phyloP scores from a whole-genome alignment of 2,797 vertebrate genomes.

The Sebastes minor region DNA sequence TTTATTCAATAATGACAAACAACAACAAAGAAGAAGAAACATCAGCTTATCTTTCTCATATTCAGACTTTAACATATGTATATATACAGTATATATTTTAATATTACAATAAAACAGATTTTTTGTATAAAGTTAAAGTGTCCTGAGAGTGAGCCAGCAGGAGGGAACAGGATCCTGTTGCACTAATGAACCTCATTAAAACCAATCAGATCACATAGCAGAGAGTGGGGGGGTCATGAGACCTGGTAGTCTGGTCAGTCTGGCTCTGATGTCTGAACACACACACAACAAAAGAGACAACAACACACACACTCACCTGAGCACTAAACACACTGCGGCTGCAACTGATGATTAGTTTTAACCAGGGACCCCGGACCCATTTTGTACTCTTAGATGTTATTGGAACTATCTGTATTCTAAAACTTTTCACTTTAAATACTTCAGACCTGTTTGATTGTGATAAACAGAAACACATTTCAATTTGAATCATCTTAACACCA shows the following conservation, averaged over 20 bases:
- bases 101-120: background rate
- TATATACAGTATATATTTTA: background rate
- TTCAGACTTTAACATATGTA: background rate
- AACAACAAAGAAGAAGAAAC: background rate
- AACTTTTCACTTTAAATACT: too few species aligned
- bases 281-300: background rate
- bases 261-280: background rate
- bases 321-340: background rate
- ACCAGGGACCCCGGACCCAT: accelerated
- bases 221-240: constrained; percentile 1
- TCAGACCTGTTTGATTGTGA: too few species aligned
- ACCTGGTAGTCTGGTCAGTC: constrained; percentile 6
- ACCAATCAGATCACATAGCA: constrained; percentile 31
- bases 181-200: constrained; percentile 5
- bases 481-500: too few species aligned
- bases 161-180: constrained; percentile 2
- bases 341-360: too few species aligned
- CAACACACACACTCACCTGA: background rate
- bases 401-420: too few species aligned
- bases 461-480: too few species aligned
- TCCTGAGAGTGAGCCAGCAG: background rate
- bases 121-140: background rate
- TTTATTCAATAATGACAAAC: background rate
- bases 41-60: background rate
- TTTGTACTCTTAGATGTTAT: too few species aligned